Base-by-base conservation (phyloP, 2,888 invertebrate genomes). In the Cyaniris semiargus region DNA sequence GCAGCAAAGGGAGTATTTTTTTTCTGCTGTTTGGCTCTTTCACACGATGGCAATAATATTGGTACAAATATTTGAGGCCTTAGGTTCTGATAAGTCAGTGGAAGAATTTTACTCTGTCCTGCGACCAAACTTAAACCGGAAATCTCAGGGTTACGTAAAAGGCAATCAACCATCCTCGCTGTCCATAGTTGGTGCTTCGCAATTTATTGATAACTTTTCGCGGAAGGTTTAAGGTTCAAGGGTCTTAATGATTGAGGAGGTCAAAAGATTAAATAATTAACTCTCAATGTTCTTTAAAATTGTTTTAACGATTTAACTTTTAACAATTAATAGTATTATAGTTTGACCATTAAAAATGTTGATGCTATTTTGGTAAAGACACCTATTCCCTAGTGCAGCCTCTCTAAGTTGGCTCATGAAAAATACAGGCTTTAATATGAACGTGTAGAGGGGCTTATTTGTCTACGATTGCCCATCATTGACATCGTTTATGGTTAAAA, bases 171-270 rank as follows among this genome's bases (percentile, higher is more conserved):
- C 10, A 23, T 23, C 3, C 5, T 8, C 10, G n/a, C 21, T 60
- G 60, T 21, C 60, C 13, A 60, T 60, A 23, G 10, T 23, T 23
- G n/a, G 13, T 13, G 23, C 3, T 60, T 0, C n/a, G n/a, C 56
- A 66, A 15, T 66, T 66, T 13, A 66, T 66, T 15, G 66, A 66
- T 66, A 66, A 66, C 27, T 66, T 66, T 66, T 66, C 27, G 18
- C 66, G 18, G 27, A 66, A 27, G 66, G 66, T 66, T 66, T 5
- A 66, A 15, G 66, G 27, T 27, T 66, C 66, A 66, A 58, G 27
- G 66, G 27, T 66, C 4, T 15, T 18, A 27, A 27, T 66, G 66
- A 66, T 27, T 27, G 15, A 27, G 27, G 15, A 66, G 66, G 66
- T 31, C 31, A 66, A 66, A 60, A 27, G 1, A 15, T 66, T 66